Conservation (phyloP, 2,888 invertebrate genomes). For the Pterostichus madidus region DNA sequence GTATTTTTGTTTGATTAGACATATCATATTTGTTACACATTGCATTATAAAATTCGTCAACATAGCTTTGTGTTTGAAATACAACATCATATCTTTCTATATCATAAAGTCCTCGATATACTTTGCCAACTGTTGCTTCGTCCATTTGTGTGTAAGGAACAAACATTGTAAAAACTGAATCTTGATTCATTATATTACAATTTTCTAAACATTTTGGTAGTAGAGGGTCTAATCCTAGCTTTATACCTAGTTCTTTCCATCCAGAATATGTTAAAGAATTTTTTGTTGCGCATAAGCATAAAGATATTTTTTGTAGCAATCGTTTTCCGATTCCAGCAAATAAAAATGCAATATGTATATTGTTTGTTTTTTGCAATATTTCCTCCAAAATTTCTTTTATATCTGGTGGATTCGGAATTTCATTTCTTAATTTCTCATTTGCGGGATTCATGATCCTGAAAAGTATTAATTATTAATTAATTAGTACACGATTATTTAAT, state of each 20-base stretch:
- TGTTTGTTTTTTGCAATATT: slow-evolving; percentile 59
- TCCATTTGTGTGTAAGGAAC: slow-evolving; percentile 67
- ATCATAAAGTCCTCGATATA: slow-evolving; percentile 62
- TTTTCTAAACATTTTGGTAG: slow-evolving; percentile 58
- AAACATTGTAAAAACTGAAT: slow-evolving; percentile 66
- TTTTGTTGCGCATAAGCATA: slow-evolving; percentile 63
- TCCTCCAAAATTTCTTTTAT: slow-evolving; percentile 59
- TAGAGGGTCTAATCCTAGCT: slow-evolving; percentile 65
- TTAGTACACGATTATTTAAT: neutral
- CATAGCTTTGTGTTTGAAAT: slow-evolving; percentile 49
- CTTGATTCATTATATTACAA: slow-evolving; percentile 66
- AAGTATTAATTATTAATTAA: slow-evolving; percentile 5
- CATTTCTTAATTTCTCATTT: slow-evolving; percentile 23
- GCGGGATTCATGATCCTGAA: slow-evolving; percentile 21
- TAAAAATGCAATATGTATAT: slow-evolving; percentile 68
- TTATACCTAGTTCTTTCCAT: slow-evolving; percentile 67
- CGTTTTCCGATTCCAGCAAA: slow-evolving; percentile 53
- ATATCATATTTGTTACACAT: slow-evolving; percentile 32
- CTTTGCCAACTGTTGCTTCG: slow-evolving; percentile 65
- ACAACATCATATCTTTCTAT: slow-evolving; percentile 67
- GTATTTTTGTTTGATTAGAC: slow-evolving; percentile 22
- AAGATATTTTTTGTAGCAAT: slow-evolving; percentile 66
- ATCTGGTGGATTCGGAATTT: slow-evolving; percentile 49
- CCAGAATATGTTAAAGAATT: slow-evolving; percentile 54
- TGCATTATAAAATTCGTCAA: slow-evolving; percentile 44